A percentile compares a stretch with the other conserved stretches of the same genome.
Evolutionary conservation across 2,888 invertebrate species (phyloP).

Genomic region (Philereme transversata): DNA sequence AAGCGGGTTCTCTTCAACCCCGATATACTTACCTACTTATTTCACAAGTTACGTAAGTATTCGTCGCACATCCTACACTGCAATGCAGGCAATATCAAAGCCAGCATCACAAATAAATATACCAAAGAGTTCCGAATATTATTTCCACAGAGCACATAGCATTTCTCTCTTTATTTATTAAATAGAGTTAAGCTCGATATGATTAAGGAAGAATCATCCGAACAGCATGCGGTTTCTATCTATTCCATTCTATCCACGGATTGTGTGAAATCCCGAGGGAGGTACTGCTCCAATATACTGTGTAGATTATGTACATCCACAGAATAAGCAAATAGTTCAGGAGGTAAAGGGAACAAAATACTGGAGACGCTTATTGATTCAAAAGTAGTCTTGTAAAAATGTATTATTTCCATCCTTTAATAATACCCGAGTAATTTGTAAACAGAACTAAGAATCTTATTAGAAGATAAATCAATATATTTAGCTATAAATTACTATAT

Average conservation of each 20-base stretch:
- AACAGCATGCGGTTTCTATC: slow-evolving; percentile 15
- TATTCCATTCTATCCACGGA: slow-evolving; percentile 13
- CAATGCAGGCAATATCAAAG: slow-evolving; percentile 24
- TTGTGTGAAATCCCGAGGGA: slow-evolving; percentile 29
- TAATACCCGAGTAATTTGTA: too few relatives aligned
- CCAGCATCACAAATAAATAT: slow-evolving; percentile 10
- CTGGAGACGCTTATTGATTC: too few relatives aligned
- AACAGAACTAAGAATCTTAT: too few relatives aligned
- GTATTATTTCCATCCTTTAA: too few relatives aligned
- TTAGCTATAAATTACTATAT: too few relatives aligned
- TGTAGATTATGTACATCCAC: slow-evolving; percentile 23
- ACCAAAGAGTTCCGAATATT: slow-evolving; percentile 11
- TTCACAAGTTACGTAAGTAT: slow-evolving; percentile 4
- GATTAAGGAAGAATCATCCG: slow-evolving; percentile 21
- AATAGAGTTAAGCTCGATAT: slow-evolving; percentile 21
- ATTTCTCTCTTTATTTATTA: slow-evolving; percentile 22
- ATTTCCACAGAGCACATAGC: slow-evolving; percentile 7
- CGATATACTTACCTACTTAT: slow-evolving; percentile 1
- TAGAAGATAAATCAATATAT: too few relatives aligned
- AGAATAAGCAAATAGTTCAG: slow-evolving; percentile 6
- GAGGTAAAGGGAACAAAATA: neutral
- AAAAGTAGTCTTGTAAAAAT: too few relatives aligned
- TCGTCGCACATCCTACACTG: slow-evolving; percentile 21
- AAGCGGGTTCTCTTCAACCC: neutral
- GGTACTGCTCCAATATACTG: slow-evolving; percentile 24